A percentile compares a stretch with the other conserved stretches of the same genome.
Conservation (phyloP, 2,888 invertebrate species). For the Platynereis dumerilii region DNA sequence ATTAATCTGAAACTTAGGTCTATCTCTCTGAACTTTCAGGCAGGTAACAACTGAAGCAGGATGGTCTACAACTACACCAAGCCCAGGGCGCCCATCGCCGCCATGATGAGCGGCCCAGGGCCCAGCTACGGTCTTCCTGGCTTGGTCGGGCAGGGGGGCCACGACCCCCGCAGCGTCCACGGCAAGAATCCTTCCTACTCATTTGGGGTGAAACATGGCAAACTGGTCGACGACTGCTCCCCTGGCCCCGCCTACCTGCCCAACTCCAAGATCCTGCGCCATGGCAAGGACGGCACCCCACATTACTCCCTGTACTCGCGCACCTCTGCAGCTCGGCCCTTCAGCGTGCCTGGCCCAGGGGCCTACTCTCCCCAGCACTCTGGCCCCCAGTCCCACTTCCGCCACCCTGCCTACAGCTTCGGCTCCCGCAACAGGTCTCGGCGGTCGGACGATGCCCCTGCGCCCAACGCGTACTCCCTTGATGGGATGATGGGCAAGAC, state of each 20-base stretch:
- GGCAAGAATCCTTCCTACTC: conserved; percentile 39
- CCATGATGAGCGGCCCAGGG: conserved; percentile 48
- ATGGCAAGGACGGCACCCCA: conserved; percentile 40
- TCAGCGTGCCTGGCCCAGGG: conserved; percentile 59
- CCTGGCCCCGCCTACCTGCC: conserved; percentile 36
- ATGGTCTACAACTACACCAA: conserved; percentile 45
- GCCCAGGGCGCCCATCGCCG: conserved; percentile 46
- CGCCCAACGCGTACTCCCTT: conserved; percentile 35
- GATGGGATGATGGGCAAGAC: conserved; percentile 40
- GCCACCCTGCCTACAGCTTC: conserved; percentile 55
- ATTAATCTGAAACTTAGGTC: too few species aligned
- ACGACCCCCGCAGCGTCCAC: conserved; percentile 47
- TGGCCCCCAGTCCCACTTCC: conserved; percentile 44
- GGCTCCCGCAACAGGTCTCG: conserved; percentile 51
- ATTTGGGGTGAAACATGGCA: conserved; percentile 41
- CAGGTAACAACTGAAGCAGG: too few species aligned
- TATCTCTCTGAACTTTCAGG: too few species aligned
- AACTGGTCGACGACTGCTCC: conserved; percentile 28
- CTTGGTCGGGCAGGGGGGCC: conserved; percentile 40
- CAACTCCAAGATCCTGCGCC: conserved; percentile 37
- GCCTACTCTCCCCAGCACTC: conserved; percentile 55
- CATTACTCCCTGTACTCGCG: conserved; percentile 48
- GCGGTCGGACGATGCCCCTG: conserved; percentile 55
- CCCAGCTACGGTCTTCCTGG: conserved; percentile 46
- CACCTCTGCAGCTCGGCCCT: conserved; percentile 27